Base-by-base conservation (phyloP, 2,888 invertebrate species). In the Alviniconcha strummeri region DNA sequence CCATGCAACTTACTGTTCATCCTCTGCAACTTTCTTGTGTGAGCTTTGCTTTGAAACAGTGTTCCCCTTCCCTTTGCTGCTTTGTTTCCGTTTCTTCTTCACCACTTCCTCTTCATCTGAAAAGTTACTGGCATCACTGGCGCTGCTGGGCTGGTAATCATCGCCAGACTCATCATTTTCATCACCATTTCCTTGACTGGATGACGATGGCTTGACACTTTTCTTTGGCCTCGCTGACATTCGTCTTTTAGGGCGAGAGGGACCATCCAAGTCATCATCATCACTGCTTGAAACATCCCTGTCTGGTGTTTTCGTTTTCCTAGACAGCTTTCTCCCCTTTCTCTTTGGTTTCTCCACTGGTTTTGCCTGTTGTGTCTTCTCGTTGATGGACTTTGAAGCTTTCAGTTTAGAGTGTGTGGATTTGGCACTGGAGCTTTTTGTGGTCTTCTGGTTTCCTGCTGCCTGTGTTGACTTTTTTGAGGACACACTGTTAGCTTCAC, bases 81-180 rank as follows among this genome's bases (percentile, higher is more conserved):
- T 83, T 64, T 36, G 56, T 80, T 56, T 78, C 57, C 54, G 69
- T 64, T 83, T 79, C 15, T 77, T 84, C 69, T 15, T 71, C n/a
- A 55, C 76, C 13, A 67, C 64, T 52, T 15, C 36, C 19, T 84
- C 74, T 17, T 75, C 79, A n/a, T 85, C 84, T 13, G 85, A 85
- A 6, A 85, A 81, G 52, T 84, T 83, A 75, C 82, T 83, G 36
- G 82, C 81, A 15, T 79, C 75, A 67, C 77, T 60, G 55, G 55
- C 19, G 6, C 64, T 56, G 36, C 69, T 69, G n/a, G 19, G 57
- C 4, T 19, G 9, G 13, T 13, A 17, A 54, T 72, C 79, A 81
- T 74, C 78, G 9, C 55, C 69, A 19, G 54, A 13, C 13, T 17
- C 19, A 36, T 69, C 54, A 5, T 77, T 74, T 17, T 85, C 81